Evolutionary conservation across 2,113 vertebrate genomes (phyloP).

Genomic region (Dinomys branickii): DNA sequence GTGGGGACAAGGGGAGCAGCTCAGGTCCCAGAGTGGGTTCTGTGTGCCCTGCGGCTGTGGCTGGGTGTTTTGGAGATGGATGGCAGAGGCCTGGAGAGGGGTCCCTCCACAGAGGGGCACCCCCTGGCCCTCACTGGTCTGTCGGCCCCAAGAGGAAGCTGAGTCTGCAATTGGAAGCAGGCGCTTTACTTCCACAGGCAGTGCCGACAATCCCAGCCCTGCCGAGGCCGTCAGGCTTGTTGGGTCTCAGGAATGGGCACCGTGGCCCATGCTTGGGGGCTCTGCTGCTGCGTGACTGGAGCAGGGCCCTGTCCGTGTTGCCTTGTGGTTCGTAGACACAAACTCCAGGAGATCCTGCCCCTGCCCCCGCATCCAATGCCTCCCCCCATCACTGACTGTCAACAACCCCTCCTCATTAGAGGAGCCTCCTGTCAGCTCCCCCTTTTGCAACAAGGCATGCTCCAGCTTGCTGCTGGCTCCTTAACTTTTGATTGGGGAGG

Average conservation of each 20-base stretch:
- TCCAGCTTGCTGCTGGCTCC: constrained; percentile 73
- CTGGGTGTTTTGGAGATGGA: neutral
- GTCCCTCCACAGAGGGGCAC: neutral
- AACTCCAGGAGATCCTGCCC: neutral
- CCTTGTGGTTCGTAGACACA: neutral
- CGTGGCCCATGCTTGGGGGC: neutral
- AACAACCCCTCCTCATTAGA: constrained; percentile 48
- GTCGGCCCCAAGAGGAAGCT: neutral
- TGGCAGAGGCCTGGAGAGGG: neutral
- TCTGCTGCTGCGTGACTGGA: rapidly evolving
- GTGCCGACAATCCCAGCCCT: rapidly evolving
- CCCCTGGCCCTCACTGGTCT: neutral
- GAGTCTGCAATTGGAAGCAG: too few species aligned
- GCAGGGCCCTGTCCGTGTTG: neutral
- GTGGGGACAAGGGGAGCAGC: neutral
- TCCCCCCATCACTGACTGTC: neutral
- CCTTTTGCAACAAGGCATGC: constrained; percentile 63
- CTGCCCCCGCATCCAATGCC: neutral
- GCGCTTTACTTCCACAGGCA: rapidly evolving
- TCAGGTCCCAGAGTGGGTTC: neutral
- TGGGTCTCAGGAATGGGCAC: neutral
- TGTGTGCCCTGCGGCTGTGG: neutral
- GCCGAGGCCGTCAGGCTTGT: rapidly evolving
- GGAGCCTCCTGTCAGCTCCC: neutral
- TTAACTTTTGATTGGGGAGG: constrained; percentile 71